Evolutionary conservation across 2,797 vertebrate genomes (phyloP).

Genomic region (Tokudaia tokunoshimensis): DNA sequence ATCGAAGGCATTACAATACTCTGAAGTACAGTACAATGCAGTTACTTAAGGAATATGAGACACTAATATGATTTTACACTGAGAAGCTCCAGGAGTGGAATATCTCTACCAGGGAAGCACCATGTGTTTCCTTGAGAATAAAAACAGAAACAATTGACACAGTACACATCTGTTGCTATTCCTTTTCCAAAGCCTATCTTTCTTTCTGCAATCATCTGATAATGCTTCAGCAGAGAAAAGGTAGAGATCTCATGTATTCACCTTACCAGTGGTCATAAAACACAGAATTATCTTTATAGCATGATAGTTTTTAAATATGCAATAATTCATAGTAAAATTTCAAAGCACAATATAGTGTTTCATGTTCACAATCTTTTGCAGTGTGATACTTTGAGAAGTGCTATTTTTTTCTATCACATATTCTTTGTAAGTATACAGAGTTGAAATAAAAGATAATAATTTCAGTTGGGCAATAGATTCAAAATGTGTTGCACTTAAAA

Average conservation of each 20-base stretch:
- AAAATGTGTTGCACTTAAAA: neutral
- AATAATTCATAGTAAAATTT: neutral
- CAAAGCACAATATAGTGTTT: neutral
- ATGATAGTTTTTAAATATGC: neutral
- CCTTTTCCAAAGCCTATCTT: neutral
- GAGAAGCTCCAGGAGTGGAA: neutral
- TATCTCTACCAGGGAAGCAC: neutral
- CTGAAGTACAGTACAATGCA: neutral
- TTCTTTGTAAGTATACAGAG: constrained; percentile 6
- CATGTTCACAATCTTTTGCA: neutral
- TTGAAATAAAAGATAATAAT: neutral
- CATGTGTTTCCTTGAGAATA: neutral
- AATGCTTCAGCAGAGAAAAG: neutral
- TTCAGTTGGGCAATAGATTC: neutral
- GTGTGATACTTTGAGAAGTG: neutral
- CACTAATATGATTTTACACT: neutral
- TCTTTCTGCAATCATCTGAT: neutral
- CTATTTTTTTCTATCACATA: neutral
- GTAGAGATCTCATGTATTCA: neutral
- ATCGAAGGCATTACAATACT: neutral
- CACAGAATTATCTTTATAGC: neutral
- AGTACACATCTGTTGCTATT: neutral
- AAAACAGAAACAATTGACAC: neutral
- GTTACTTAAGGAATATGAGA: neutral
- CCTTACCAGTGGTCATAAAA: neutral